Conservation (phyloP, 2,888 invertebrate genomes). For the Oxytorus armatus region DNA sequence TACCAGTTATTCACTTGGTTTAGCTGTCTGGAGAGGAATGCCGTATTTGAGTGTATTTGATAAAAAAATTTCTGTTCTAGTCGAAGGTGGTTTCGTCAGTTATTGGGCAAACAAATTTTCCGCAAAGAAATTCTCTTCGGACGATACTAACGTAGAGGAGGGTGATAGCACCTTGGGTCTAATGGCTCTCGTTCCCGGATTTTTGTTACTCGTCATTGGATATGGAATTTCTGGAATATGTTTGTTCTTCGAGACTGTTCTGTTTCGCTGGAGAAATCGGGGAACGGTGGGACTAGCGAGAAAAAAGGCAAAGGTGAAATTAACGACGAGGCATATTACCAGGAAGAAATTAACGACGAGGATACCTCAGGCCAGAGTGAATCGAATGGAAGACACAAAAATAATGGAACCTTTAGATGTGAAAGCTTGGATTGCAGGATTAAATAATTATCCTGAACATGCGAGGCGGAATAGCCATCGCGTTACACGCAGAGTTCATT, state of each 20-base stretch:
- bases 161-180: slow-evolving; percentile 60
- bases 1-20: slow-evolving; percentile 75
- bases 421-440: slow-evolving; percentile 31
- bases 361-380: not conserved
- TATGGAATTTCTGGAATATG: slow-evolving; percentile 58
- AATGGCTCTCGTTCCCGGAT: slow-evolving; percentile 72
- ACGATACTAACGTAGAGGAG: slow-evolving; percentile 27
- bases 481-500: not conserved
- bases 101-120: slow-evolving; percentile 63
- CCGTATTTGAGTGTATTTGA: slow-evolving; percentile 74
- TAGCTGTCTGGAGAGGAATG: slow-evolving; percentile 76
- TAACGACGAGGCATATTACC: not conserved
- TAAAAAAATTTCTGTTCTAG: slow-evolving; percentile 66
- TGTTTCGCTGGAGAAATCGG: slow-evolving; percentile 61
- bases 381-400: slow-evolving; percentile 11
- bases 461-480: not conserved
- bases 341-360: slow-evolving; percentile 13
- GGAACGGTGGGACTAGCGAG: not conserved
- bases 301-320: too few species aligned
- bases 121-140: not conserved
- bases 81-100: slow-evolving; percentile 73
- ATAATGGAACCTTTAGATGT: slow-evolving; percentile 25
- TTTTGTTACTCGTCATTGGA: slow-evolving; percentile 75
- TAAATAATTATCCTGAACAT: slow-evolving; percentile 14
- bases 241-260: slow-evolving; percentile 70